Evolutionary conservation across 2,113 vertebrate genomes (phyloP).

Genomic region (Ornithorhynchus anatinus): DNA sequence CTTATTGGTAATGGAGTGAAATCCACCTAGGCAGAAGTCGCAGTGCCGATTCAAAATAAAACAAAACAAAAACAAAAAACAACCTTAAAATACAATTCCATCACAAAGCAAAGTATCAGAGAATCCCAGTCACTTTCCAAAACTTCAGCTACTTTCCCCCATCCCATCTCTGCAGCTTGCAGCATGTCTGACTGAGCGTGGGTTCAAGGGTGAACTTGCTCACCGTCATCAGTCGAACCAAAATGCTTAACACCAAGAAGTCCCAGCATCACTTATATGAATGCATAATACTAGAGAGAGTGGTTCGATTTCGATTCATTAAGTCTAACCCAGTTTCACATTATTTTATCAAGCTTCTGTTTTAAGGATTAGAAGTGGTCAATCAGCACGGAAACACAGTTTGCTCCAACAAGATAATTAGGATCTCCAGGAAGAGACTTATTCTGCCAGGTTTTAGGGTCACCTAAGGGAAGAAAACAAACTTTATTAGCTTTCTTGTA

Average conservation of each 20-base stretch:
- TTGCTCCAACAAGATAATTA: constrained; percentile 98
- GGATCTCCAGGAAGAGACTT: constrained; percentile 98
- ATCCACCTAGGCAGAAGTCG: constrained; percentile 52
- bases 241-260: constrained; percentile 63
- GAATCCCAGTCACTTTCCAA: constrained; percentile 45
- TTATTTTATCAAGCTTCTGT: constrained; percentile 86
- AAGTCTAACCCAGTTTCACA: constrained; percentile 77
- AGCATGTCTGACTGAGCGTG: constrained; percentile 81
- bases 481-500: too few species aligned
- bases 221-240: constrained; percentile 72
- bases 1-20: constrained; percentile 63
- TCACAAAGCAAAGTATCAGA: constrained; percentile 32
- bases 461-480: constrained; percentile 84
- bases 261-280: constrained; percentile 62
- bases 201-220: constrained; percentile 80
- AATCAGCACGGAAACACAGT: constrained; percentile 98
- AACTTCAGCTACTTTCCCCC: constrained; percentile 49
- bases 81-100: too few species aligned
- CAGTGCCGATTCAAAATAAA: constrained; percentile 51
- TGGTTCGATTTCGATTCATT: constrained; percentile 68
- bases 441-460: constrained; percentile 99
- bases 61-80: constrained; percentile 49
- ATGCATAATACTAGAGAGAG: constrained; percentile 81
- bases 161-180: constrained; percentile 49
- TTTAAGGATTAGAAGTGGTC: constrained; percentile 94